These are phyloP conservation scores for Eueides isabella DNA, from an alignment of 1,140 invertebrate genomes.

Conservation along the genomic window DNA sequence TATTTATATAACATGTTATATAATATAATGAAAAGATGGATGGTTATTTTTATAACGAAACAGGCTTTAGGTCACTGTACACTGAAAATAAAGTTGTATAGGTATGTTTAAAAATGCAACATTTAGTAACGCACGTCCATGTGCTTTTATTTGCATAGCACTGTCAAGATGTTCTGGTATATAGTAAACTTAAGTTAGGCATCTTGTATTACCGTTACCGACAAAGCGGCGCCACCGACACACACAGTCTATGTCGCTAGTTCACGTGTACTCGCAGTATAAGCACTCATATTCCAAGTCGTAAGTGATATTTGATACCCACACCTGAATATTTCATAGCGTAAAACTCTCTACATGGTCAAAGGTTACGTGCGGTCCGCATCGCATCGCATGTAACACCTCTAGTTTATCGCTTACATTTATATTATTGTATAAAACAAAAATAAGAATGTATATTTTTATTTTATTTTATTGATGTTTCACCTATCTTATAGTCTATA, in stretches of 20 bases:
- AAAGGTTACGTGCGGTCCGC: slow-evolving; percentile 27
- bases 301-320: slow-evolving; percentile 35
- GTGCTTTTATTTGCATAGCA: slow-evolving; percentile 44
- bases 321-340: slow-evolving; percentile 35
- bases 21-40: too few species aligned
- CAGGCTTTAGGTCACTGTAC: background rate
- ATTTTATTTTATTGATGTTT: background rate
- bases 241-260: slow-evolving; percentile 33
- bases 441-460: background rate
- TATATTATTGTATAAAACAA: background rate
- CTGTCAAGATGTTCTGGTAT: slow-evolving; percentile 41
- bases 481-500: too few species aligned
- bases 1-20: background rate
- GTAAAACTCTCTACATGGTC: slow-evolving; percentile 25
- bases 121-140: slow-evolving; percentile 1
- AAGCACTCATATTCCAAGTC: slow-evolving; percentile 44
- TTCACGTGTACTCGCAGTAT: slow-evolving; percentile 46
- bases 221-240: slow-evolving; percentile 58
- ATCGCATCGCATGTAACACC: slow-evolving; percentile 5
- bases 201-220: slow-evolving; percentile 76
- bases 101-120: background rate
- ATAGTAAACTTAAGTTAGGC: slow-evolving; percentile 58
- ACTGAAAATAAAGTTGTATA: background rate
- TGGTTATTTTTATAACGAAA: background rate
- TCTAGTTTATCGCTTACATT: background rate